Conservation (phyloP, 2,797 vertebrate species). For the Enteromius trimaculatus region DNA sequence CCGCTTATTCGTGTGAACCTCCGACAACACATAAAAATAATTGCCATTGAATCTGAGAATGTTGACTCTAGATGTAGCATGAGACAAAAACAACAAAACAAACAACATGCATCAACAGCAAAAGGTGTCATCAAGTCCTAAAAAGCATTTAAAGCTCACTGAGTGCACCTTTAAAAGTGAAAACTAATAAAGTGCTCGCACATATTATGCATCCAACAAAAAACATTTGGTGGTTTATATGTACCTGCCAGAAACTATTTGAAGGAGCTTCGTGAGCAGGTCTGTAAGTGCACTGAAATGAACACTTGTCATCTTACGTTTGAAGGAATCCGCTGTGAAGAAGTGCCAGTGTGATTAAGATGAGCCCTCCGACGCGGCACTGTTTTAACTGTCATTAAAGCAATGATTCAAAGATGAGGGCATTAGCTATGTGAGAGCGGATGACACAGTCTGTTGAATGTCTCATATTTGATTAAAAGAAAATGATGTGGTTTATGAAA, state of each 20-base stretch:
- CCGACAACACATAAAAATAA: conserved; percentile 4
- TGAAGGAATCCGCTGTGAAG: conserved; percentile 19
- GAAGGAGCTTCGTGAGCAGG: not conserved
- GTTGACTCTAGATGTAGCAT: not conserved
- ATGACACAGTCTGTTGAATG: conserved; percentile 37
- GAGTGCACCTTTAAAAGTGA: not conserved
- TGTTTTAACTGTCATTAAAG: conserved; percentile 52
- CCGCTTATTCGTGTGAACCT: not conserved
- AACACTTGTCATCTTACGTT: not conserved
- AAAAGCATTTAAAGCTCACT: not conserved
- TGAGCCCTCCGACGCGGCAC: conserved; percentile 12
- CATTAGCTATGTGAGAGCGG: conserved; percentile 30
- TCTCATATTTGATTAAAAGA: conserved; percentile 34
- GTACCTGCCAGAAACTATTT: conserved; percentile 23
- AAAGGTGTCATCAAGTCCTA: not conserved
- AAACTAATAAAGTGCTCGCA: not conserved
- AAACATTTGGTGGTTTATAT: not conserved
- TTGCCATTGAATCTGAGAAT: conserved; percentile 11
- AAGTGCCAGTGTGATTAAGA: conserved; percentile 32
- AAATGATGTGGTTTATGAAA: conserved; percentile 48
- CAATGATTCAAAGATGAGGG: conserved; percentile 39
- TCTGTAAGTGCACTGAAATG: conserved; percentile 2
- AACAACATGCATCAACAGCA: conserved; percentile 1
- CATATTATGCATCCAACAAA: not conserved
- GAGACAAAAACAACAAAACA: not conserved